Base-by-base conservation (phyloP, 1,140 invertebrate species). In the Adoxophyes honmai region DNA sequence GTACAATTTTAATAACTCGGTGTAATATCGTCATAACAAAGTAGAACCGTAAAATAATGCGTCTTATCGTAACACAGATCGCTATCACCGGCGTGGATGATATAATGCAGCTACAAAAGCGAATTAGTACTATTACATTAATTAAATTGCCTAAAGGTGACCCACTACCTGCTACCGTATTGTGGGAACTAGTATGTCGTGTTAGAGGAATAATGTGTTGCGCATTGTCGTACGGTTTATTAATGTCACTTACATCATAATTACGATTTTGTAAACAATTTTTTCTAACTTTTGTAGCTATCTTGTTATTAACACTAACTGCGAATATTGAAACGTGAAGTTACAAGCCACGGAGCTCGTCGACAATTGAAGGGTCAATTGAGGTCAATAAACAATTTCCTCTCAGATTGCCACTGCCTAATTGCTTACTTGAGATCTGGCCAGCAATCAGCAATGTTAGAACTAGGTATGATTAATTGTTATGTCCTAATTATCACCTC, bases 341-440 rank as follows among this genome's bases (percentile, higher is more conserved):
- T 28, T 28, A 28, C 21, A 28, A 28, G 21, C 21, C 21, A 28
- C 6, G 21, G 21, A 28, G 59, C 18, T 61, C 55, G 59, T 35
- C 64, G 38, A 59, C 71, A 80, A 84, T 86, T 87, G 66, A 71
- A 65, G 66, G 75, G 77, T 86, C 76, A 85, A 85, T 55, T 71
- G 64, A 66, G 84, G 84, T 87, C 84, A 87, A 87, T 82, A 84
- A 78, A 33, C 79, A 85, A 82, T 85, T 80, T 87, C 84, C 84
- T 81, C 78, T 68, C 66, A 74, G 81, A 85, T 85, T 85, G 78
- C 64, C 66, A 66, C 62, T 61, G 77, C 73, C 70, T 78, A 84
- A 81, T 81, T 81, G 71, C 64, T 70, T 62, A 75, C 55, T 73
- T 72, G 52, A 66, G 60, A 28, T 48, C 42, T 48, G 42, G 42